These are phyloP conservation scores for Potorous gilbertii DNA, from an alignment of 2,797 vertebrate species.

Conservation along the genomic window DNA sequence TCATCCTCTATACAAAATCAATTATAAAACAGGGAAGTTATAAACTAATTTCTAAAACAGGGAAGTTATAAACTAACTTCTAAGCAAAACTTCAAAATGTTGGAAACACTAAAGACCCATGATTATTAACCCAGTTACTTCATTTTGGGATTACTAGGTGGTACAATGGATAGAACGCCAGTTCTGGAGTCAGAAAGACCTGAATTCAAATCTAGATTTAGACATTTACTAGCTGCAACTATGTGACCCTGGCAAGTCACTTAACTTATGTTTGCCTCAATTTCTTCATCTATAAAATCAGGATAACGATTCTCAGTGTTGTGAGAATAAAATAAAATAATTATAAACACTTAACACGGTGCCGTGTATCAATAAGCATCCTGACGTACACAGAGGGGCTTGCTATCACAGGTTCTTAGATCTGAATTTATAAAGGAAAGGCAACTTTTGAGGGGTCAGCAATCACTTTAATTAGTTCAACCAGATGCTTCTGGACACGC, in stretches of 20 bases:
- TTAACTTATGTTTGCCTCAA: not conserved
- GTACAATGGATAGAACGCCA: not conserved
- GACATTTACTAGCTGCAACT: not conserved
- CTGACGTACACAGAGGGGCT: too few species aligned
- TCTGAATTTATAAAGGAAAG: too few species aligned
- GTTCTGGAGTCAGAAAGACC: not conserved
- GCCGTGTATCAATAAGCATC: too few species aligned
- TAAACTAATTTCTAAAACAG: not conserved
- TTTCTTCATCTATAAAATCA: conserved; percentile 33
- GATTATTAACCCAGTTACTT: not conserved
- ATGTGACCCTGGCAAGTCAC: not conserved
- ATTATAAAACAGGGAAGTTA: not conserved
- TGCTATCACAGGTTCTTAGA: too few species aligned
- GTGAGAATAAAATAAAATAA: conserved; percentile 31
- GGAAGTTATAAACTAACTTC: not conserved
- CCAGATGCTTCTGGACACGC: too few species aligned
- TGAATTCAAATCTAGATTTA: not conserved
- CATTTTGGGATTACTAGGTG: not conserved
- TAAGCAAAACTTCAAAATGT: not conserved
- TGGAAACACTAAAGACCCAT: not conserved
- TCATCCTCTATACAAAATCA: not conserved
- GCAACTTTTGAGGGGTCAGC: too few species aligned
- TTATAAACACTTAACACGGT: not conserved
- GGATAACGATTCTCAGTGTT: not conserved
- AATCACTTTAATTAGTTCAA: too few species aligned